Conservation (phyloP, 2,888 invertebrate genomes). For the Sphaerophoria rueppellii region DNA sequence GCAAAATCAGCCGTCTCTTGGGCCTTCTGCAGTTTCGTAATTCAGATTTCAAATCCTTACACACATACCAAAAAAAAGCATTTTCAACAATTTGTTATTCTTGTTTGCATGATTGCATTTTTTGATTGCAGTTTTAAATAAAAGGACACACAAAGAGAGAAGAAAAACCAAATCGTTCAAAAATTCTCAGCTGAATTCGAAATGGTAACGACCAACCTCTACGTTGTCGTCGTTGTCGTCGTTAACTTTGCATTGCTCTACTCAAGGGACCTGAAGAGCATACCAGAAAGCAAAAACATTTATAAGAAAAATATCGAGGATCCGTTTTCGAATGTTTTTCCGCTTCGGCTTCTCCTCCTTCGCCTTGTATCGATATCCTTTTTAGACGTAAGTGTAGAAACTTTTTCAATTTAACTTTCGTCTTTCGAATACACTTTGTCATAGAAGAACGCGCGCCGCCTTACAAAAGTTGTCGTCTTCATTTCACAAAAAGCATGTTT, state of each 20-base stretch:
- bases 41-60: constrained; percentile 43
- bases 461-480: background rate
- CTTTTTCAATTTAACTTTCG: constrained; percentile 72
- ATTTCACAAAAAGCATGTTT: background rate
- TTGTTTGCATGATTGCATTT: constrained; percentile 68
- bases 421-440: constrained; percentile 60
- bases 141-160: constrained; percentile 12
- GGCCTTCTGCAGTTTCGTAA: constrained; percentile 31
- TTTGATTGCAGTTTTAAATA: constrained; percentile 72
- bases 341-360: background rate
- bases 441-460: constrained; percentile 24
- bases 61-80: constrained; percentile 34
- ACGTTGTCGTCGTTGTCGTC: too few species aligned
- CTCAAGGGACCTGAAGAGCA: background rate
- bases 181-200: constrained; percentile 23
- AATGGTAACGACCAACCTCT: constrained; percentile 36
- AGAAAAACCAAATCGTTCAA: constrained; percentile 48
- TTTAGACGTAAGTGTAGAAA: constrained; percentile 55
- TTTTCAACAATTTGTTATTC: constrained; percentile 63
- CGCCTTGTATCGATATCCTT: constrained; percentile 65
- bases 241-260: background rate
- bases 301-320: constrained; percentile 6
- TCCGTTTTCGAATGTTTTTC: constrained; percentile 11
- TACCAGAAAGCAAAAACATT: constrained; percentile 3
- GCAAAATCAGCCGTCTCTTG: background rate